Evolutionary conservation across 1,140 invertebrate genomes (phyloP).

Genomic region (Colletes gigas): DNA sequence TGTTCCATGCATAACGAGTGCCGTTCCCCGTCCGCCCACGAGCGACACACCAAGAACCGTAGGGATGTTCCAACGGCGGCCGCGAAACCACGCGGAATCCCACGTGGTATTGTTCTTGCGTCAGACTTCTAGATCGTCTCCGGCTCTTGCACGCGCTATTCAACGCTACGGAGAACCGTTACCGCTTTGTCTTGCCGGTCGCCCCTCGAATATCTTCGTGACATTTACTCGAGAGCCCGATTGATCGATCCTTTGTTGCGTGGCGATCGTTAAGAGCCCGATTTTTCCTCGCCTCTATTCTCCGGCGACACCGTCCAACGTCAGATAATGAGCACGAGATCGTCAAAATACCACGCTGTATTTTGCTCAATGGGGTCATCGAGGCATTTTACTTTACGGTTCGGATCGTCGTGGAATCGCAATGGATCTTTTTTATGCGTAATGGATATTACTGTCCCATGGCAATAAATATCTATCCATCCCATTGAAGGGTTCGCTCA

Average conservation of each 20-base stretch:
- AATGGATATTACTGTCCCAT: no score
- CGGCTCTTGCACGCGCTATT: constrained; percentile 14
- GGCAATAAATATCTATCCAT: no score
- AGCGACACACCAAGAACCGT: constrained; percentile 7
- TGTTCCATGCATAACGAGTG: constrained; percentile 58
- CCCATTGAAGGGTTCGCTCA: not conserved
- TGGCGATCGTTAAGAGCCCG: not conserved
- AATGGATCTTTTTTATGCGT: no score
- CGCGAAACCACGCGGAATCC: constrained; percentile 35
- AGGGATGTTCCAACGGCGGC: constrained; percentile 26
- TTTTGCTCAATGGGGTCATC: no score
- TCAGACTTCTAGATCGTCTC: constrained; percentile 30
- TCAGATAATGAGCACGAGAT: not conserved
- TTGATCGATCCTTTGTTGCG: constrained; percentile 20
- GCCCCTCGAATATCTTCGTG: constrained; percentile 1
- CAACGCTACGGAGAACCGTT: constrained; percentile 25
- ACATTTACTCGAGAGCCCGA: constrained; percentile 16
- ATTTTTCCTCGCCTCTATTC: not conserved
- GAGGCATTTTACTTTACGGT: no score
- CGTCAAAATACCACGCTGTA: no score
- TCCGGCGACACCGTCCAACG: not conserved
- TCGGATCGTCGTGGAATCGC: no score
- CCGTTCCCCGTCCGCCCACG: constrained; percentile 59
- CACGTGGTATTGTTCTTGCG: constrained; percentile 37
- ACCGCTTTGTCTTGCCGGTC: constrained; percentile 14